These are phyloP conservation scores for Notocelia uddmanniana DNA, from an alignment of 2,888 invertebrate genomes.

Conservation along the genomic window DNA sequence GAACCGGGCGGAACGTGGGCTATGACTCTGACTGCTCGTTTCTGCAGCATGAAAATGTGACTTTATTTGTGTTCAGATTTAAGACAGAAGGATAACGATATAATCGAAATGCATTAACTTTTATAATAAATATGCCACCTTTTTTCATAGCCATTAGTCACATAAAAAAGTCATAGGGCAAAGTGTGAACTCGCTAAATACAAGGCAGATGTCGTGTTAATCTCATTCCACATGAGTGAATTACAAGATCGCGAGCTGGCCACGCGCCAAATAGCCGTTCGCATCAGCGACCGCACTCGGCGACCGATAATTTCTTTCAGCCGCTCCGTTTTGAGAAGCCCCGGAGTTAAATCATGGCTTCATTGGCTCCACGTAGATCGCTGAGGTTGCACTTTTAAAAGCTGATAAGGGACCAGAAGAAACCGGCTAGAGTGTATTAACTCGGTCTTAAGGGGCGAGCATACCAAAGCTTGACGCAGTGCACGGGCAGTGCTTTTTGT, in stretches of 20 bases:
- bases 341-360: slow-evolving; percentile 47
- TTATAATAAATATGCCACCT: neutral
- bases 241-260: slow-evolving; percentile 78
- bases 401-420: slow-evolving; percentile 16
- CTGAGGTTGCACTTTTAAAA: slow-evolving; percentile 25
- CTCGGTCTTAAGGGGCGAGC: neutral
- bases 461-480: neutral
- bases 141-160: neutral
- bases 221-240: slow-evolving; percentile 75
- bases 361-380: slow-evolving; percentile 18
- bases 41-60: no score
- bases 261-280: slow-evolving; percentile 71
- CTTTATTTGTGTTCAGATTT: no score
- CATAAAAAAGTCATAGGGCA: slow-evolving; percentile 28
- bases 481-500: neutral
- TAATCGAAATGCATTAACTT: neutral
- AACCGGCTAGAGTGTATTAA: neutral
- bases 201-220: slow-evolving; percentile 75
- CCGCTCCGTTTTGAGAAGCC: slow-evolving; percentile 60
- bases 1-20: no score
- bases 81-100: no score
- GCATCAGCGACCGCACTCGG: slow-evolving; percentile 69
- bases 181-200: slow-evolving; percentile 68
- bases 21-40: no score
- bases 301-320: slow-evolving; percentile 70